Base-by-base conservation (phyloP, 2,113 vertebrate genomes). In the Sinosuthora webbiana region DNA sequence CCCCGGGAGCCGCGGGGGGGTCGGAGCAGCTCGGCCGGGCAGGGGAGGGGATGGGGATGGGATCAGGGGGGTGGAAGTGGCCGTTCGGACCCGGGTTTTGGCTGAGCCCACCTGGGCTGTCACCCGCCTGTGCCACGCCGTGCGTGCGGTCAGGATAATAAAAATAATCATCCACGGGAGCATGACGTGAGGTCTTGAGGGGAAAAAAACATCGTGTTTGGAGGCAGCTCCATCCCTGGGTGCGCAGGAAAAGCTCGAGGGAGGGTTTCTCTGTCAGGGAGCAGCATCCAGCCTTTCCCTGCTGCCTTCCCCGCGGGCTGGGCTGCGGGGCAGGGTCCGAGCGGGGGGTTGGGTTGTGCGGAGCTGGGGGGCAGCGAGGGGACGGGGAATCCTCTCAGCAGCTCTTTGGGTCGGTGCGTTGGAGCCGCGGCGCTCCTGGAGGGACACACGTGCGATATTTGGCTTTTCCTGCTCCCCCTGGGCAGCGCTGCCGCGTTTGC, bases 71-170 rank as follows among this genome's bases (percentile, higher is more conserved):
- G 1, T 19, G 41, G 10, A 1, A 28, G 41, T 3, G 47, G 20
- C 63, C 0, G 0, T 20, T 47, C 0, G 7, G 56, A 56, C 3
- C 0, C 8, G 15, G 45, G 2, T 41, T 90, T 80, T 2, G 17
- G n/a, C 59, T 20, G 64, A 77, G 74, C 49, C 8, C 16, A 7
- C 21, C 56, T 4, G 39, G 11, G 13, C 50, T 74, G n/a, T 73
- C 3, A 3, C 71, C 69, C 49, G 31, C 64, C 64, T 42, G 42
- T 60, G 76, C 44, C 4, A 1, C 10, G 2, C 41, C 13, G 19
- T 24, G 28, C 2, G 0, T 1, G 78, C 14, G 9, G 70, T 55
- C 47, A 7, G 71, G 62, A 27, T 11, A 33, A 60, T 37, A 23
- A 37, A 68, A 45, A 86, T 77, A 60, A 86, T 39, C 53, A 45